phyloP scores from a whole-genome alignment of 2,113 vertebrate species.

The Euleptes europaea region DNA sequence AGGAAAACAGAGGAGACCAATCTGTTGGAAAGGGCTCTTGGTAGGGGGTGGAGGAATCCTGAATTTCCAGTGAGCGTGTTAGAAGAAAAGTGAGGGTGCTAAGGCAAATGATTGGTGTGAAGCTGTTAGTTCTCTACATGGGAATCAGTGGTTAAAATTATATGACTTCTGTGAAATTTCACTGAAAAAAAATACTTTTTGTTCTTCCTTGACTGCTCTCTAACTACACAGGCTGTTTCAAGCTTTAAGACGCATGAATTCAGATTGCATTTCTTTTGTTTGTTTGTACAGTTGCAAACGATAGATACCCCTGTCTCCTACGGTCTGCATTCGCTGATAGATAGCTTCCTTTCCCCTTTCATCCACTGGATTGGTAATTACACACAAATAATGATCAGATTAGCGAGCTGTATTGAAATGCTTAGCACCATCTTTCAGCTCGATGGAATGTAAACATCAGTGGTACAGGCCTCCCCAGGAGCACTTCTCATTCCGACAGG shows the following conservation, averaged over 20 bases:
- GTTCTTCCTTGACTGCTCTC: neutral
- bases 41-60: neutral
- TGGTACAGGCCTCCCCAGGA: conserved; percentile 13
- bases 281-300: conserved; percentile 61
- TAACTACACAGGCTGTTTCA: neutral
- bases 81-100: neutral
- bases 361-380: conserved; percentile 56
- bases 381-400: conserved; percentile 56
- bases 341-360: conserved; percentile 57
- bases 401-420: conserved; percentile 49
- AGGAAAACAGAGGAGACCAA: too few species aligned
- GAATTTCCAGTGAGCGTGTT: neutral
- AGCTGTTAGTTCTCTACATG: neutral
- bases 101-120: neutral
- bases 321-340: conserved; percentile 43
- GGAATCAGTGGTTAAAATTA: neutral
- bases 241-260: neutral
- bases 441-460: conserved; percentile 63
- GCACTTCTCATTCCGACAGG: neutral
- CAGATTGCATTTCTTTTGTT: conserved; percentile 30
- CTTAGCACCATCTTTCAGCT: conserved; percentile 23
- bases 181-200: neutral
- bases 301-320: conserved; percentile 32
- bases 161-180: neutral
- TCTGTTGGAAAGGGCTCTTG: neutral